Evolutionary conservation across 1,140 invertebrate genomes (phyloP).

Genomic region (Lasioglossum baleicum): DNA sequence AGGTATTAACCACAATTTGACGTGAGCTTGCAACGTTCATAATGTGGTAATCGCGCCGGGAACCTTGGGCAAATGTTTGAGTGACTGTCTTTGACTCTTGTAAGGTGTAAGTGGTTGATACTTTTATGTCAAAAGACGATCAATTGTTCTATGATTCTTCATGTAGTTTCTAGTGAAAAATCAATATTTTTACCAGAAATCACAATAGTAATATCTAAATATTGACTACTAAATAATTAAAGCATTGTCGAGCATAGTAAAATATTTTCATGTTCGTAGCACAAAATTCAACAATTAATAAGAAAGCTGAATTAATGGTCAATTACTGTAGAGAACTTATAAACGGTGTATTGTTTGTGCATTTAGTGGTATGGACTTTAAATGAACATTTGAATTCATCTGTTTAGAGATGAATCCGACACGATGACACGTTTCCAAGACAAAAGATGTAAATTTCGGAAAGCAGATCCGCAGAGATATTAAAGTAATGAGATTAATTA

Average conservation of each 20-base stretch:
- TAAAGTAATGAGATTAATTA: constrained; percentile 71
- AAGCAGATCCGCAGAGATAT: constrained; percentile 48
- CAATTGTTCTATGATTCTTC: not conserved
- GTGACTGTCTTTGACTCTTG: not conserved
- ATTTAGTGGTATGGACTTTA: not conserved
- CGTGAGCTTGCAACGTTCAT: constrained; percentile 46
- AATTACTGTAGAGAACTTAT: not conserved
- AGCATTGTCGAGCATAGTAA: no score
- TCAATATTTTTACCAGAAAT: not conserved
- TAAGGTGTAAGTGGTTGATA: not conserved
- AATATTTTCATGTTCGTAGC: no score
- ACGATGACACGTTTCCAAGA: not conserved
- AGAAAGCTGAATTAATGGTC: no score
- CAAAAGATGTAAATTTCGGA: constrained; percentile 45
- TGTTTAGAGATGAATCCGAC: not conserved
- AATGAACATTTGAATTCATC: not conserved
- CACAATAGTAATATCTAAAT: no score
- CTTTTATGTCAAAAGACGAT: not conserved
- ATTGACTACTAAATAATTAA: no score
- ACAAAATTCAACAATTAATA: no score
- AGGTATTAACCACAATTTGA: constrained; percentile 59
- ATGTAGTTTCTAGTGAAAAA: not conserved
- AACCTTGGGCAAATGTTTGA: constrained; percentile 15
- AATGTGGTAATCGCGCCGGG: constrained; percentile 37
- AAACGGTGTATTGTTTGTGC: not conserved